phyloP scores from a whole-genome alignment of 1,140 invertebrate species.

The Halesus radiatus region DNA sequence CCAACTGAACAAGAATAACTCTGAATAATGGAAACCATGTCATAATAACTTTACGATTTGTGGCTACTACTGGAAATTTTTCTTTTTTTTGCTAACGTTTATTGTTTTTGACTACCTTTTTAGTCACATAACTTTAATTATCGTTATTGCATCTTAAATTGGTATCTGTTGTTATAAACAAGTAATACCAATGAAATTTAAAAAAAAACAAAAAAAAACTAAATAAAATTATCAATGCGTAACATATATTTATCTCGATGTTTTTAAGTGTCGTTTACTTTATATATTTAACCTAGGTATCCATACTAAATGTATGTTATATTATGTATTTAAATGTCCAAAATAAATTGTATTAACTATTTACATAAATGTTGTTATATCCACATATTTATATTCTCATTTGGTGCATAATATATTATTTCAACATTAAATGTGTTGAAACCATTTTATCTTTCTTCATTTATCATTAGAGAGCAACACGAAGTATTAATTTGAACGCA shows the following conservation, averaged over 20 bases:
- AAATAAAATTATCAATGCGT: constrained; percentile 2
- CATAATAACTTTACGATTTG: not conserved
- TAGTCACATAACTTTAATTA: not conserved
- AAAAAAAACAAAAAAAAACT: not conserved
- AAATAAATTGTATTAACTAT: constrained; percentile 23
- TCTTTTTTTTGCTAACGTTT: constrained; percentile 5
- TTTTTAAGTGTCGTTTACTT: constrained; percentile 38
- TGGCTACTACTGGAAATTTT: too few relatives aligned
- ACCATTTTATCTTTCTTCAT: not conserved
- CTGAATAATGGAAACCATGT: not conserved
- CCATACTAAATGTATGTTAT: constrained; percentile 8
- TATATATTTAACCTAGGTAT: constrained; percentile 16
- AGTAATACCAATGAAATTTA: not conserved
- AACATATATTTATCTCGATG: constrained; percentile 31
- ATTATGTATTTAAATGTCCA: constrained; percentile 32
- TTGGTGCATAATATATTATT: not conserved
- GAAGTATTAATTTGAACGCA: not conserved
- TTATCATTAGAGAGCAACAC: not conserved
- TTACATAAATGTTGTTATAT: constrained; percentile 30
- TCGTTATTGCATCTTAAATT: not conserved
- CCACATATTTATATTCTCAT: not conserved
- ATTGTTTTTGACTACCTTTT: constrained; percentile 19
- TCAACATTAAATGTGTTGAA: constrained; percentile 7
- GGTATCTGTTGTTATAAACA: not conserved
- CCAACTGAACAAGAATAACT: too few relatives aligned